Base-by-base conservation (phyloP, 2,888 invertebrate genomes). In the Hedya salicella region DNA sequence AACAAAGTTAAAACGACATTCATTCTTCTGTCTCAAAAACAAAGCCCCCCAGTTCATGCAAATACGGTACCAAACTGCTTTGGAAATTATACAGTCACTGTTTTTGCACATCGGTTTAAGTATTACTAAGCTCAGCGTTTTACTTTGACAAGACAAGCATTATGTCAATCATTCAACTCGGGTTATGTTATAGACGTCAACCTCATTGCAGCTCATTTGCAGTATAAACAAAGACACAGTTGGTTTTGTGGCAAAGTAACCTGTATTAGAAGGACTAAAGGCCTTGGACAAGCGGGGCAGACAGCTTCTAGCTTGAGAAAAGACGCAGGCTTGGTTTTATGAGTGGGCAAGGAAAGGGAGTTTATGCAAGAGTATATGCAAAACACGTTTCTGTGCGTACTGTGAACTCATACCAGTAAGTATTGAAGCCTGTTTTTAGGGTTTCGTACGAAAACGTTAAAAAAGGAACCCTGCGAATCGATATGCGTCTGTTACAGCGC, bases 111-210 rank as follows among this genome's bases (percentile, higher is more conserved):
- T 11, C 2, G 36, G 36, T 36, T 14, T 40, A 53, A 13, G 1
- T 30, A 50, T 65, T 19, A 52, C 9, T 30, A 53, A 65, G 19
- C 40, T n/a, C n/a, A 40, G n/a, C 48, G 60, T 49, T 63, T 53
- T 44, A 49, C 65, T 60, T 49, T 46, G 65, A 68, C 68, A 61
- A 68, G 60, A 68, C 56, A 46, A 40, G n/a, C 56, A 39, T 65
- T 61, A 65, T 61, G 65, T 39, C 61, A 68, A 65, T 61, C 48
- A 3, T 39, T 63, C 56, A 25, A 39, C 42, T 25, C 36, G 48
- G 60, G 54, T 66, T 66, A 60, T 48, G 54, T 66, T 66, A 60
- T 48, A 48, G 61, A 49, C 54, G 54, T 48, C 60, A n/a, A 65
- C 52, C n/a, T n/a, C n/a, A n/a, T n/a, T n/a, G n/a, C 39, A 53